Conservation (phyloP, 2,888 invertebrate species). For the Branchellion lobata region DNA sequence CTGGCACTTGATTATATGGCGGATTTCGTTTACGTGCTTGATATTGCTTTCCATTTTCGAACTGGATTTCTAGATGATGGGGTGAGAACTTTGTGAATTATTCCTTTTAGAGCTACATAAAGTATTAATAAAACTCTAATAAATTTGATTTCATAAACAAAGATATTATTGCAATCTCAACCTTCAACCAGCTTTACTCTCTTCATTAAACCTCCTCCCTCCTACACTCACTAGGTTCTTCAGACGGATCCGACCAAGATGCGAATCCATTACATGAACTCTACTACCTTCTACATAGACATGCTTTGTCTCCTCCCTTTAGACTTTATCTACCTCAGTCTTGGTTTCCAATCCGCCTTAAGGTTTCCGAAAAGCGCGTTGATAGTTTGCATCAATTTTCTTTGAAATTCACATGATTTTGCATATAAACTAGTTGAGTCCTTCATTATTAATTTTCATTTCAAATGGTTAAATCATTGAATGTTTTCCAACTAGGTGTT, state of each 20-base stretch:
- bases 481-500: slow-evolving; percentile 60
- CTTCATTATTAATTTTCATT: not conserved
- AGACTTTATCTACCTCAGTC: slow-evolving; percentile 95
- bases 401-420: not conserved
- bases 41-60: slow-evolving; percentile 94
- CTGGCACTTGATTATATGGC: slow-evolving; percentile 94
- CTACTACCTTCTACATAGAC: slow-evolving; percentile 95
- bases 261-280: slow-evolving; percentile 95
- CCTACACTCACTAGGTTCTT: slow-evolving; percentile 65
- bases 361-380: slow-evolving; percentile 67
- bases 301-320: slow-evolving; percentile 93
- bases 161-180: not conserved
- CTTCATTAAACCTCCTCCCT: too few relatives aligned
- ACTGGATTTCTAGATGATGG: slow-evolving; percentile 84
- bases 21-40: slow-evolving; percentile 90
- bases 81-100: slow-evolving; percentile 59
- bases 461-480: not conserved
- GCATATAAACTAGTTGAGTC: not conserved
- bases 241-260: slow-evolving; percentile 92
- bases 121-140: not conserved
- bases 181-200: too few relatives aligned
- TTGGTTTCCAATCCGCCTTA: slow-evolving; percentile 88
- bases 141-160: too few relatives aligned
- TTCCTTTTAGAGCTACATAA: not conserved
- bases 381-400: not conserved